A percentile compares a stretch with the other conserved stretches of the same genome.
These are phyloP conservation scores for Zaprionus ghesquierei DNA, from an alignment of 1,140 invertebrate genomes.

Conservation along the genomic window DNA sequence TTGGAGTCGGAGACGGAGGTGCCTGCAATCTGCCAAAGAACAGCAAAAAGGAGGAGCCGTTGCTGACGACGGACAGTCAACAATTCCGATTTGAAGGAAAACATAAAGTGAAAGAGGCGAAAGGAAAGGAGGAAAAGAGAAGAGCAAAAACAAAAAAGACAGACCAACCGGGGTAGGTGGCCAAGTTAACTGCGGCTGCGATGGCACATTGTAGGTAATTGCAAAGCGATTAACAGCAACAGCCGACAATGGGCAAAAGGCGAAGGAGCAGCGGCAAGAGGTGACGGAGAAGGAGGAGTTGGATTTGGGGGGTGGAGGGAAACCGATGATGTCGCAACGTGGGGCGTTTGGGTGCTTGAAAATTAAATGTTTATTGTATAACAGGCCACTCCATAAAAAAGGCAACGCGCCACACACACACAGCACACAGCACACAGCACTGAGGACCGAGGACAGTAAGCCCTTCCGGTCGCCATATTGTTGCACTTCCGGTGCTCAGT, in stretches of 20 bases:
- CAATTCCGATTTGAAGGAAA: constrained; percentile 67
- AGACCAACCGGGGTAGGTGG: neutral
- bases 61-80: constrained; percentile 33
- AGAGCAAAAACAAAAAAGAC: neutral
- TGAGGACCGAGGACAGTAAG: constrained; percentile 57
- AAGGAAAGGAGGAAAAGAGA: constrained; percentile 42
- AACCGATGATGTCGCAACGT: constrained; percentile 21
- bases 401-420: neutral
- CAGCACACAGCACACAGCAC: neutral
- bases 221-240: constrained; percentile 75
- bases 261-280: neutral
- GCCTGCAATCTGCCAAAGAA: constrained; percentile 23
- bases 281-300: neutral
- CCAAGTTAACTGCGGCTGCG: neutral
- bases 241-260: constrained; percentile 44
- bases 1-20: neutral
- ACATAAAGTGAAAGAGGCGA: neutral
- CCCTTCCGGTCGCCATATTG: constrained; percentile 76
- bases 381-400: constrained; percentile 35
- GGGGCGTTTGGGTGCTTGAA: constrained; percentile 44
- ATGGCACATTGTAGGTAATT: constrained; percentile 72
- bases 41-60: constrained; percentile 62
- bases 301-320: neutral
- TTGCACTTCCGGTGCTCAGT: constrained; percentile 78
- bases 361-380: constrained; percentile 79